Percentiles rank a stretch among this genome's conserved stretches.
Conservation (phyloP, 2,797 vertebrate species). For the Hylomyscus alleni region DNA sequence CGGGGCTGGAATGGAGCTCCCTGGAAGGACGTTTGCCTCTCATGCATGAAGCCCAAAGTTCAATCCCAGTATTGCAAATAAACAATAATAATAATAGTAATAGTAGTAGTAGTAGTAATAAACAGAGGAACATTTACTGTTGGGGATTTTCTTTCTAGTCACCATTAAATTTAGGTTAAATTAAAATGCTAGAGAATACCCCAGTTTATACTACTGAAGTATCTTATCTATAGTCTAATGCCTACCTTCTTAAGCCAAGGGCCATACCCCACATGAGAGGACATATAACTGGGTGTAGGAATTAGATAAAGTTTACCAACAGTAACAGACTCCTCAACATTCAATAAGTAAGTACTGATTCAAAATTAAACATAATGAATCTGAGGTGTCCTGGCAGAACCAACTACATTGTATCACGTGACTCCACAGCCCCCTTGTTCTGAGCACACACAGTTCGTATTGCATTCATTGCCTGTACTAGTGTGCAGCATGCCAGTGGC, state of each 20-base stretch:
- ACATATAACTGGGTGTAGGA: neutral
- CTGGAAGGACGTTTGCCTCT: neutral
- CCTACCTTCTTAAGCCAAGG: neutral
- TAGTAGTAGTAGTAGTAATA: neutral
- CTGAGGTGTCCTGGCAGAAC: neutral
- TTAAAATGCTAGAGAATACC: neutral
- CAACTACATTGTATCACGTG: neutral
- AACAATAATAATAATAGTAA: neutral
- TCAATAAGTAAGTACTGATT: neutral
- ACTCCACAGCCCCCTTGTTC: too few relatives aligned
- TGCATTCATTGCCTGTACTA: neutral
- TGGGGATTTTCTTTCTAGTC: neutral
- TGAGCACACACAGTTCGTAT: neutral
- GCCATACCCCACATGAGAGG: too few relatives aligned
- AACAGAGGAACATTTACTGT: neutral
- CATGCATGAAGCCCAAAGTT: neutral
- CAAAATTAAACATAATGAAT: neutral
- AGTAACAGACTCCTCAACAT: neutral
- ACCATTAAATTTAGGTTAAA: slow-evolving; percentile 40
- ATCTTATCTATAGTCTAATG: slow-evolving; percentile 11
- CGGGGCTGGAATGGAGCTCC: neutral
- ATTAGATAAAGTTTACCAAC: neutral
- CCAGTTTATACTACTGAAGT: slow-evolving; percentile 18
- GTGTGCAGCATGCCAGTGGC: neutral
- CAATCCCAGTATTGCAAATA: neutral